These are phyloP conservation scores for Rhinophrynus dorsalis DNA, from an alignment of 2,797 vertebrate genomes.

Conservation along the genomic window DNA sequence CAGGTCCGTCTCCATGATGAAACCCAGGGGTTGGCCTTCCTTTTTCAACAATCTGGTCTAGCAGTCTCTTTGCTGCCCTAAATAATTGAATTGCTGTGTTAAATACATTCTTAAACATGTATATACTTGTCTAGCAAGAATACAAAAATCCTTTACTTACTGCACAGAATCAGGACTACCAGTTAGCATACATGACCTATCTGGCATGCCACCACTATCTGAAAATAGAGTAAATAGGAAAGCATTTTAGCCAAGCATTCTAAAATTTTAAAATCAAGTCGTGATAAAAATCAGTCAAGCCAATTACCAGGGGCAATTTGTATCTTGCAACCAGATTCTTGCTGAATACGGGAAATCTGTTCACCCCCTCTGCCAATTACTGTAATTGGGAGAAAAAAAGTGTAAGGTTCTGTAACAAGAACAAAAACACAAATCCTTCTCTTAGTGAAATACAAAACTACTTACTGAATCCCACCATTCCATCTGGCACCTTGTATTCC, in stretches of 20 bases:
- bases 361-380: slow-evolving; percentile 99
- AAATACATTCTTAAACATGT: too few species aligned
- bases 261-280: neutral
- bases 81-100: neutral
- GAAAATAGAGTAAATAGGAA: slow-evolving; percentile 52
- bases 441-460: slow-evolving; percentile 53
- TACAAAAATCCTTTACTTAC: slow-evolving; percentile 87
- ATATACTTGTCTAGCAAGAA: too few species aligned
- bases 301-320: slow-evolving; percentile 92
- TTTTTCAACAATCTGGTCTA: slow-evolving; percentile 96
- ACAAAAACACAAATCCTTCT: too few species aligned
- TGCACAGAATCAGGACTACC: slow-evolving; percentile 91
- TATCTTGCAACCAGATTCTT: slow-evolving; percentile 98
- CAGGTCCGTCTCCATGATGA: slow-evolving; percentile 91
- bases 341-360: slow-evolving; percentile 96
- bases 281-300: neutral
- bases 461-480: slow-evolving; percentile 99
- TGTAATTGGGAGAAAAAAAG: too few species aligned
- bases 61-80: slow-evolving; percentile 88
- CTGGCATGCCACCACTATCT: slow-evolving; percentile 97
- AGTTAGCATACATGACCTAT: slow-evolving; percentile 93
- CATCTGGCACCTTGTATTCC: slow-evolving; percentile 97
- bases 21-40: slow-evolving; percentile 92
- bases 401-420: neutral
- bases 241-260: neutral